Percentiles rank a stretch among this genome's conserved stretches.
Evolutionary conservation across 2,888 invertebrate species (phyloP).

Genomic region (Diabrotica balteata): DNA sequence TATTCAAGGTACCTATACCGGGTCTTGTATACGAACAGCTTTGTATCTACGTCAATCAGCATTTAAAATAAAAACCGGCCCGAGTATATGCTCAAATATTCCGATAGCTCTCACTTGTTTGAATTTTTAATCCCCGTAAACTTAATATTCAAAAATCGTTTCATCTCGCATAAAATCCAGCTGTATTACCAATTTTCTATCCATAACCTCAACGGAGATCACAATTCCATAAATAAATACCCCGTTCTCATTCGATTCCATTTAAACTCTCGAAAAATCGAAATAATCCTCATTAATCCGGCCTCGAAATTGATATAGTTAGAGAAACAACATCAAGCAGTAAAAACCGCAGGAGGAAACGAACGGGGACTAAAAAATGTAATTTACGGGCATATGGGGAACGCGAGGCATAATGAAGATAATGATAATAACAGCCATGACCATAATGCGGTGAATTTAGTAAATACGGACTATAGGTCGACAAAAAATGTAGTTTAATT

Average conservation of each 20-base stretch:
- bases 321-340: background rate
- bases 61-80: too few species aligned
- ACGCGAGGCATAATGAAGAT: slow-evolving; percentile 22
- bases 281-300: slow-evolving; percentile 9
- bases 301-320: slow-evolving; percentile 1
- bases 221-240: background rate
- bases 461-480: background rate
- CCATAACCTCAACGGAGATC: background rate
- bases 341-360: slow-evolving; percentile 10
- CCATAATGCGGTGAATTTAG: background rate
- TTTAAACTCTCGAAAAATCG: background rate
- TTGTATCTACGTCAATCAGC: too few species aligned
- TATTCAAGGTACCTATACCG: too few species aligned
- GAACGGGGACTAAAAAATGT: slow-evolving; percentile 10
- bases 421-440: slow-evolving; percentile 11
- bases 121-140: too few species aligned
- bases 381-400: slow-evolving; percentile 14
- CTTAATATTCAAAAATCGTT: too few species aligned
- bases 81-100: too few species aligned
- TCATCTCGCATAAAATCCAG: too few species aligned
- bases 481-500: too few species aligned
- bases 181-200: background rate
- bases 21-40: too few species aligned
- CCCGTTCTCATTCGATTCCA: background rate
- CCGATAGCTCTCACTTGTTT: too few species aligned